phyloP scores from a whole-genome alignment of 2,888 invertebrate species.

The Myopa tessellatipennis region DNA sequence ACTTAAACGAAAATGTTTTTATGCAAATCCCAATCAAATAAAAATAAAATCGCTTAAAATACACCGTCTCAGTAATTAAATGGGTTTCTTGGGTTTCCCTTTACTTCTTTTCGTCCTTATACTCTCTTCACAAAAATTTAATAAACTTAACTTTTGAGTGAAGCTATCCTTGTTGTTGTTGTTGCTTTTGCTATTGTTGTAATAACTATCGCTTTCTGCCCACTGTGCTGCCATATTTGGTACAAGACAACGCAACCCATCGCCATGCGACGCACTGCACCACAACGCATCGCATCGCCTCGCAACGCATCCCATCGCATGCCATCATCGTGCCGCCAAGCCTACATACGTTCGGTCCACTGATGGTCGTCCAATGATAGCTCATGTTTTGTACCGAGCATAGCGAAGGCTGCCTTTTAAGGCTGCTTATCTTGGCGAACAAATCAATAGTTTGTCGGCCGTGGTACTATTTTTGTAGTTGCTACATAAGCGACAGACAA shows the following conservation, averaged over 20 bases:
- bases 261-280: neutral
- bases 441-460: slow-evolving; percentile 12
- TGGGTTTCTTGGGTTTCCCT: too few species aligned
- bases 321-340: neutral
- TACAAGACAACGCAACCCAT: neutral
- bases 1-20: too few species aligned
- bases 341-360: neutral
- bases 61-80: too few species aligned
- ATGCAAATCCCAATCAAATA: too few species aligned
- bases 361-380: neutral
- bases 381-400: slow-evolving; percentile 3
- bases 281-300: neutral
- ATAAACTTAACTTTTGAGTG: too few species aligned
- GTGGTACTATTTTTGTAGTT: neutral
- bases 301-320: neutral
- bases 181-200: slow-evolving; percentile 1
- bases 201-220: slow-evolving; percentile 22
- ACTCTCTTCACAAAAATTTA: too few species aligned
- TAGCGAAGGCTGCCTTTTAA: slow-evolving; percentile 9
- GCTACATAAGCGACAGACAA: neutral
- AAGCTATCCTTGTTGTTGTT: neutral
- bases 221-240: slow-evolving; percentile 31
- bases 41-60: too few species aligned
- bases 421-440: slow-evolving; percentile 24
- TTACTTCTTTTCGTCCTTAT: too few species aligned